Evolutionary conservation across 2,888 invertebrate genomes (phyloP).

Genomic region (Aromia moschata): DNA sequence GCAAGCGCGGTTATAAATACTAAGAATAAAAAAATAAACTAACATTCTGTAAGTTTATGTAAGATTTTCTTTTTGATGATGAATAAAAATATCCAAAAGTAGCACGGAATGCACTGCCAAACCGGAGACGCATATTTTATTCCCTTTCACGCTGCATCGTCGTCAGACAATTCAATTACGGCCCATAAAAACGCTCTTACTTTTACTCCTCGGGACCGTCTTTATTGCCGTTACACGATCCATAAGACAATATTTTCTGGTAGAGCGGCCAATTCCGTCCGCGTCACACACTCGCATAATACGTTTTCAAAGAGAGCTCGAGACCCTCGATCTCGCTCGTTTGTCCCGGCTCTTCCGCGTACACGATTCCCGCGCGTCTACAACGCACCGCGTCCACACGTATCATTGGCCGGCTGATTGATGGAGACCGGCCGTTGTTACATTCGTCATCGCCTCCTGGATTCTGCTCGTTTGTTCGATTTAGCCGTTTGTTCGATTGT

Average conservation of each 20-base stretch:
- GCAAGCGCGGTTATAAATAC: no score
- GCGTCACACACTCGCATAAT: conserved; percentile 39
- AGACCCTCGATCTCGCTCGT: conserved; percentile 9
- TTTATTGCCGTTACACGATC: conserved; percentile 39
- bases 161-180: conserved; percentile 7
- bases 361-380: conserved; percentile 4
- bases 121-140: conserved; percentile 7
- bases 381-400: conserved; percentile 20
- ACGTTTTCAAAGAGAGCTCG: conserved; percentile 32
- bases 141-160: background rate
- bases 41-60: no score
- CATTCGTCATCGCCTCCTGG: conserved; percentile 12
- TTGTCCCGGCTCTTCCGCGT: background rate
- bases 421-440: conserved; percentile 10
- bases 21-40: no score
- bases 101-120: no score
- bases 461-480: background rate
- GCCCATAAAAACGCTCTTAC: conserved; percentile 23
- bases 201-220: conserved; percentile 34
- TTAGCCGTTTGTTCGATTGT: no score
- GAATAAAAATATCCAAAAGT: no score
- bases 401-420: conserved; percentile 22
- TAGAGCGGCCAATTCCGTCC: conserved; percentile 41
- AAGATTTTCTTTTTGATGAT: no score
- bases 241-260: conserved; percentile 47